Percentiles rank a stretch among this genome's conserved stretches.
Evolutionary conservation across 2,113 vertebrate genomes (phyloP).

Genomic region (Gallinago undulata): DNA sequence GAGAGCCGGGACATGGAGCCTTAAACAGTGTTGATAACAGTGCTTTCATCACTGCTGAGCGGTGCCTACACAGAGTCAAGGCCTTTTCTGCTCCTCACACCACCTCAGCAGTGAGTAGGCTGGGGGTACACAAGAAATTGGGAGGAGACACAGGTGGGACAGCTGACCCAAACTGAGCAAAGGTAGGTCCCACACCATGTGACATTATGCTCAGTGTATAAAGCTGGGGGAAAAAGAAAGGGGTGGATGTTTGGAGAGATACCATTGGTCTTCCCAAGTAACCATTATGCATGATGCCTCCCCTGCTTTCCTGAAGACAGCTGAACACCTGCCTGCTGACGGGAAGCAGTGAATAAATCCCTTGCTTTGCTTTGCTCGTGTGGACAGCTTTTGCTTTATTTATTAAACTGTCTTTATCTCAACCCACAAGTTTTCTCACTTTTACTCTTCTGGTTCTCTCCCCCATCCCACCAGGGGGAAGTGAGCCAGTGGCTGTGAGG

Average conservation of each 20-base stretch:
- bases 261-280: background rate
- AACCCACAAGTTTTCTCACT: background rate
- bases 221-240: background rate
- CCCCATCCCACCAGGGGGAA: background rate
- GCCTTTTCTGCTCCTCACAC: background rate
- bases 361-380: background rate
- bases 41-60: background rate
- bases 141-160: background rate
- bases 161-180: background rate
- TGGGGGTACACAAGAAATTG: background rate
- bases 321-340: background rate
- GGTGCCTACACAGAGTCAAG: background rate
- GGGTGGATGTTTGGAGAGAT: background rate
- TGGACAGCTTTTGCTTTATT: background rate
- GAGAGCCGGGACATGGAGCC: accelerated
- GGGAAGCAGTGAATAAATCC: background rate
- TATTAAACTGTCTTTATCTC: background rate
- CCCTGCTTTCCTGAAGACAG: background rate
- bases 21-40: background rate
- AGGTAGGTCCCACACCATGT: background rate
- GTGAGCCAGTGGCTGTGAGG: background rate
- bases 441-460: background rate
- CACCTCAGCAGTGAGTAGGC: background rate
- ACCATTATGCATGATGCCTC: background rate
- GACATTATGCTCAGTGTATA: background rate